Evolutionary conservation across 1,140 invertebrate genomes (phyloP).

Genomic region (Mamestra configurata): DNA sequence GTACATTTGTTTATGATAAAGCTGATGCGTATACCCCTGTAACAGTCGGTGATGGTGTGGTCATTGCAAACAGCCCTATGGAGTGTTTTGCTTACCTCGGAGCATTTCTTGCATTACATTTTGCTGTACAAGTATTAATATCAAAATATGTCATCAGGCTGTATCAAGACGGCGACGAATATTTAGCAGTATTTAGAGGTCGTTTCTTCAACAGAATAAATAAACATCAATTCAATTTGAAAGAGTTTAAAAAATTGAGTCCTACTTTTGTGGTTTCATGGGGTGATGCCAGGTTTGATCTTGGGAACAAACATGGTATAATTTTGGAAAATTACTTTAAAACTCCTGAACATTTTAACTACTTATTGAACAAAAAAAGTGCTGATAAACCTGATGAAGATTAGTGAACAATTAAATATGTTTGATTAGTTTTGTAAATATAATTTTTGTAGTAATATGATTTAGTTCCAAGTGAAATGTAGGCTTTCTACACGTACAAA

Average conservation of each 20-base stretch:
- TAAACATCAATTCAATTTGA: conserved; percentile 78
- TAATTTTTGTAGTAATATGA: conserved; percentile 15
- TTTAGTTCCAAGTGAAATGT: conserved; percentile 21
- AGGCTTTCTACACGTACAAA: neutral
- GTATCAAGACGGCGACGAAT: conserved; percentile 80
- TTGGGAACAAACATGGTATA: conserved; percentile 80
- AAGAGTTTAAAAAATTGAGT: conserved; percentile 79
- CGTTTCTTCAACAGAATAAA: conserved; percentile 72
- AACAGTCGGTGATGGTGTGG: conserved; percentile 72
- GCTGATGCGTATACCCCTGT: conserved; percentile 71
- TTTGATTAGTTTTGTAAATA: neutral
- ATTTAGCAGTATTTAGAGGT: conserved; percentile 80
- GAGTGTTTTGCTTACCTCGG: conserved; percentile 77
- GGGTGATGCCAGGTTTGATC: conserved; percentile 76
- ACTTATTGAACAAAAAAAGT: conserved; percentile 73
- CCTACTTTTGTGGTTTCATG: conserved; percentile 75
- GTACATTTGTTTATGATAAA: conserved; percentile 68
- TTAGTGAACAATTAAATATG: conserved; percentile 24
- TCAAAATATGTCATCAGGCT: conserved; percentile 80
- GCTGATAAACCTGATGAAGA: conserved; percentile 57
- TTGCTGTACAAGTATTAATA: conserved; percentile 73
- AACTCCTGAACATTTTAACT: conserved; percentile 81
- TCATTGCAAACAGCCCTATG: conserved; percentile 75
- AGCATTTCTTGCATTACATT: conserved; percentile 75
- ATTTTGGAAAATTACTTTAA: conserved; percentile 80